Percentiles rank a stretch among this genome's conserved stretches.
Conservation (phyloP, 1,140 invertebrate species). For the Drosophila serrata region DNA sequence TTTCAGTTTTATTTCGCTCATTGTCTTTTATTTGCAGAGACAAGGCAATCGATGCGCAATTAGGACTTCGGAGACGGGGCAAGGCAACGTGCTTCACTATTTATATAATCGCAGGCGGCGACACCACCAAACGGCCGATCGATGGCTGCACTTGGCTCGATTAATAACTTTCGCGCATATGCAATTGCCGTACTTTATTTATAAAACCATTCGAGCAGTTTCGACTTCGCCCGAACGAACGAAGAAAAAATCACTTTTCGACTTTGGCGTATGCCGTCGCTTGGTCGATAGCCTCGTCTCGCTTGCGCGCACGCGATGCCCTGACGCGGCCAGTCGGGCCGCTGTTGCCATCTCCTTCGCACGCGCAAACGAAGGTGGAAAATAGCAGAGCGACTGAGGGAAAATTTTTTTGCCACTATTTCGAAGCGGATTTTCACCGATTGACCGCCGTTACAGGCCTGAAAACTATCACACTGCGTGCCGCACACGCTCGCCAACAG, state of each 20-base stretch:
- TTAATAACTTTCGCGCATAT: conserved; percentile 40
- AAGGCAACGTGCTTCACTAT: conserved; percentile 62
- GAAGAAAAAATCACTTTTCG: conserved; percentile 81
- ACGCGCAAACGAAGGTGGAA: conserved; percentile 61
- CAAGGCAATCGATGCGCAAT: conserved; percentile 75
- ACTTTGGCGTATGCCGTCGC: conserved; percentile 55
- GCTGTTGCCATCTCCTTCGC: conserved; percentile 18
- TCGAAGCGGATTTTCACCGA: conserved; percentile 51
- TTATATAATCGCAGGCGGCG: conserved; percentile 69
- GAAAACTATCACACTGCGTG: conserved; percentile 40
- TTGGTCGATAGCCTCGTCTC: conserved; percentile 52
- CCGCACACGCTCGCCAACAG: conserved; percentile 26
- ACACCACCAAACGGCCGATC: conserved; percentile 31
- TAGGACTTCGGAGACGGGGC: conserved; percentile 50
- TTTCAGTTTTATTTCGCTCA: conserved; percentile 13
- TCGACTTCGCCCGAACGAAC: conserved; percentile 82
- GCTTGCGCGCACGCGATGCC: conserved; percentile 37
- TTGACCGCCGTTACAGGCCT: conserved; percentile 9
- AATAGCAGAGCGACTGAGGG: conserved; percentile 65
- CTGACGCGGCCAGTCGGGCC: conserved; percentile 30
- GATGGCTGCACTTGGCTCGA: conserved; percentile 29
- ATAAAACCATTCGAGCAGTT: conserved; percentile 79
- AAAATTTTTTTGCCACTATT: conserved; percentile 74
- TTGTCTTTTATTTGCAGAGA: conserved; percentile 25
- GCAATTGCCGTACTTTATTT: conserved; percentile 63